These are phyloP conservation scores for Ichneumoninae sp. DNA, from an alignment of 2,888 invertebrate species.

Conservation along the genomic window DNA sequence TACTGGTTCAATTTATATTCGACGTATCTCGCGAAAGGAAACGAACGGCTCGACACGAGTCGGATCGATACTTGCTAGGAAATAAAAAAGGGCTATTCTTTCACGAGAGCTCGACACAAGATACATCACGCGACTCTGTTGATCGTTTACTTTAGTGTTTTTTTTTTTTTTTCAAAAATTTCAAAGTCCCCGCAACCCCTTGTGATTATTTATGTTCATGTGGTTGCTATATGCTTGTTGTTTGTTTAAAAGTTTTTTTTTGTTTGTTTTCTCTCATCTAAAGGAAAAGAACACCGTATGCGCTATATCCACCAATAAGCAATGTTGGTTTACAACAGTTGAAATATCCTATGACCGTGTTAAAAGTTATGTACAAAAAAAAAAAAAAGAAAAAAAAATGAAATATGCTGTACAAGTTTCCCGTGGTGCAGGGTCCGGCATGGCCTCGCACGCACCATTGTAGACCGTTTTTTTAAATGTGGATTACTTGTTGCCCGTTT, in stretches of 20 bases:
- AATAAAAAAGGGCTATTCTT: background rate
- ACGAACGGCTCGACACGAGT: background rate
- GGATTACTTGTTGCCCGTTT: constrained; percentile 33
- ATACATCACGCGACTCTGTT: background rate
- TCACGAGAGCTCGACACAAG: background rate
- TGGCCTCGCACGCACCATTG: constrained; percentile 75
- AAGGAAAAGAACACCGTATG: constrained; percentile 79
- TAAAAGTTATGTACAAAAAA: constrained; percentile 79
- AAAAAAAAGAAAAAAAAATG: constrained; percentile 43
- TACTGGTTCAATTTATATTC: constrained; percentile 62
- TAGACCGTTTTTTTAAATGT: constrained; percentile 71
- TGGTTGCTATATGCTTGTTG: constrained; percentile 46
- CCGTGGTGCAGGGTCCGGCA: constrained; percentile 75
- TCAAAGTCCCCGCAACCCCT: constrained; percentile 1
- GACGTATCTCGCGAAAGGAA: background rate
- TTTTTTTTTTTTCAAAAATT: background rate
- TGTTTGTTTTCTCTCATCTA: constrained; percentile 68
- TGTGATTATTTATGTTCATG: constrained; percentile 18
- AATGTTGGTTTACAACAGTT: constrained; percentile 76
- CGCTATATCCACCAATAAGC: constrained; percentile 80
- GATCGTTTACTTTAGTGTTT: background rate
- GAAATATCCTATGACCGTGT: constrained; percentile 72
- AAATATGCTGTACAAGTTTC: constrained; percentile 69
- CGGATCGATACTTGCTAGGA: background rate
- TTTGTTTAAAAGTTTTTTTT: background rate